A percentile compares a stretch with the other conserved stretches of the same genome.
Conservation (phyloP, 2,888 invertebrate species). For the Mythimna lalbum region DNA sequence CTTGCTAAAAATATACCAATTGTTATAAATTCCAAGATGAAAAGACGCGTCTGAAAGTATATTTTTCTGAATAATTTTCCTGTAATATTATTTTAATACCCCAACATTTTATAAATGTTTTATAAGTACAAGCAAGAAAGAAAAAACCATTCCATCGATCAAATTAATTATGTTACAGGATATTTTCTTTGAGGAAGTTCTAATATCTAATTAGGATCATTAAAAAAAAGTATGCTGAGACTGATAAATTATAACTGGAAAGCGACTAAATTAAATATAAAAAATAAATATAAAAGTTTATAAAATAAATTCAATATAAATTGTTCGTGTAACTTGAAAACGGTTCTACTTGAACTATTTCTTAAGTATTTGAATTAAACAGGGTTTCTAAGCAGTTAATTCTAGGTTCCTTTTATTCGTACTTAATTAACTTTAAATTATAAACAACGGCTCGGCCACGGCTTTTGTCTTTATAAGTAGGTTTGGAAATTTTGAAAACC, state of each 20-base stretch:
- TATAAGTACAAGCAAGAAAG: slow-evolving; percentile 30
- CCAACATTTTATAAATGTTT: slow-evolving; percentile 39
- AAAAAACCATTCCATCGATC: slow-evolving; percentile 61
- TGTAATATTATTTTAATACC: slow-evolving; percentile 16
- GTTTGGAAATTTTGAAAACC: slow-evolving; percentile 12
- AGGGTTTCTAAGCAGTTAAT: slow-evolving; percentile 22
- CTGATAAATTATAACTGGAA: slow-evolving; percentile 32
- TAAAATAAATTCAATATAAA: slow-evolving; percentile 12
- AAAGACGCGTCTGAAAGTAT: not conserved
- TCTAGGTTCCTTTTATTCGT: slow-evolving; percentile 20
- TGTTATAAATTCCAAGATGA: slow-evolving; percentile 1
- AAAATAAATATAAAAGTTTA: slow-evolving; percentile 6
- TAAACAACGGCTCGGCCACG: slow-evolving; percentile 25
- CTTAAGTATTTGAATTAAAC: slow-evolving; percentile 38
- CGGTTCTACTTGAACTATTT: slow-evolving; percentile 41
- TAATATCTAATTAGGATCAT: slow-evolving; percentile 58
- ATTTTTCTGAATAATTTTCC: slow-evolving; percentile 19
- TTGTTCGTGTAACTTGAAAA: slow-evolving; percentile 25
- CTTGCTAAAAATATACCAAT: not conserved
- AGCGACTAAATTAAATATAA: slow-evolving; percentile 7
- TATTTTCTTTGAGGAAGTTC: slow-evolving; percentile 60
- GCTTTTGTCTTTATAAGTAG: slow-evolving; percentile 7
- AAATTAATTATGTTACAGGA: slow-evolving; percentile 65
- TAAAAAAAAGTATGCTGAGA: slow-evolving; percentile 39
- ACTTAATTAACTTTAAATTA: slow-evolving; percentile 33